Evolutionary conservation across 2,113 vertebrate genomes (phyloP).

Genomic region (Stigmatopora nigra): DNA sequence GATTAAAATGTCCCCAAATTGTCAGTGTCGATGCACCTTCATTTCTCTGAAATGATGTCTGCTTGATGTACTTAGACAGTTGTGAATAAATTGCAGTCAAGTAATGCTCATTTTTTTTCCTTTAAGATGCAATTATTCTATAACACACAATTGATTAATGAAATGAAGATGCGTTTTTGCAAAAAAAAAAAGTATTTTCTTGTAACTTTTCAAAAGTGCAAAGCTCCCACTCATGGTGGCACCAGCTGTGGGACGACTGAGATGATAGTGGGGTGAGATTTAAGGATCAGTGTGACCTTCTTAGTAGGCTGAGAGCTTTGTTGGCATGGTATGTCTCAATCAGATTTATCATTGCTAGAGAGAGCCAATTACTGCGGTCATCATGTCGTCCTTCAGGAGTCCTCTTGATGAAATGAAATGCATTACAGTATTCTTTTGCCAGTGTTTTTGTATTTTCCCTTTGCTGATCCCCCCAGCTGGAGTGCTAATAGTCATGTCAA

Average conservation of each 20-base stretch:
- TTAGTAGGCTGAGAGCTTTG: constrained; percentile 46
- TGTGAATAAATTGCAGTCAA: too few species aligned
- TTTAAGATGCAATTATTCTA: too few species aligned
- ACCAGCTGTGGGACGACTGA: constrained; percentile 9
- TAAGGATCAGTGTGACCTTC: constrained; percentile 52
- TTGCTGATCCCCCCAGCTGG: constrained; percentile 47
- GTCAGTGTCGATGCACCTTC: too few species aligned
- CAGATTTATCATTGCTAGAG: constrained; percentile 63
- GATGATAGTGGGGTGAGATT: constrained; percentile 27
- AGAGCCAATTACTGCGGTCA: constrained; percentile 68
- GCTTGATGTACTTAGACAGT: too few species aligned
- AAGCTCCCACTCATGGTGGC: neutral
- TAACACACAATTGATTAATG: too few species aligned
- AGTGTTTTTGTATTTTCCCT: constrained; percentile 50
- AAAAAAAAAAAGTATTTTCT: too few species aligned
- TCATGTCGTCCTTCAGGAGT: constrained; percentile 46
- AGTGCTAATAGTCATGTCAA: constrained; percentile 58
- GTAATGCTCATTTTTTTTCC: too few species aligned
- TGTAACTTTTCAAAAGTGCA: neutral
- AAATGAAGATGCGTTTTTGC: too few species aligned
- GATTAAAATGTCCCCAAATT: too few species aligned
- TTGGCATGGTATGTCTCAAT: constrained; percentile 61
- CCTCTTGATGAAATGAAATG: constrained; percentile 55
- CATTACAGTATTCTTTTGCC: constrained; percentile 47
- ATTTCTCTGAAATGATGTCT: too few species aligned